These are phyloP conservation scores for Thumatha senex DNA, from an alignment of 2,888 invertebrate species.

Conservation along the genomic window DNA sequence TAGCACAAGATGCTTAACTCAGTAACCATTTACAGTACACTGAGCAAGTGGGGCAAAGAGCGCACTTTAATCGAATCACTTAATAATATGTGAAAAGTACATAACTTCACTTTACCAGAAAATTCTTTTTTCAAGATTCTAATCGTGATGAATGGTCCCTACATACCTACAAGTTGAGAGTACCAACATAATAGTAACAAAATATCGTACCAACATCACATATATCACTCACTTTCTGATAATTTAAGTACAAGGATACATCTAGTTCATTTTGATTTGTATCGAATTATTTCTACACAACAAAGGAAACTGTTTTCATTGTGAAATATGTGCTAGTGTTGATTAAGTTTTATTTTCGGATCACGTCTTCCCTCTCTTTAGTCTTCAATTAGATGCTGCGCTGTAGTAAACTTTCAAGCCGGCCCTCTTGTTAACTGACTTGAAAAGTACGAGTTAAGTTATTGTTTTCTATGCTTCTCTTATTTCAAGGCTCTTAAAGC, in stretches of 20 bases:
- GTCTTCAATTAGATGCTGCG: background rate
- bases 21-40: background rate
- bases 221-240: slow-evolving; percentile 20
- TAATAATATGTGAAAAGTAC: background rate
- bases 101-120: slow-evolving; percentile 1
- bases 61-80: too few species aligned
- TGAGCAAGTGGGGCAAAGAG: too few species aligned
- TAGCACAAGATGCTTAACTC: background rate
- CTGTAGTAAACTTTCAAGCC: background rate
- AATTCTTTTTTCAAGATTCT: slow-evolving; percentile 5
- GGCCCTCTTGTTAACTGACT: background rate
- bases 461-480: too few species aligned
- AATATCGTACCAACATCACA: background rate
- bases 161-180: background rate
- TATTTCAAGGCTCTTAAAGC: too few species aligned
- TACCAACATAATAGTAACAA: background rate
- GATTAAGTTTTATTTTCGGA: slow-evolving; percentile 3
- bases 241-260: slow-evolving; percentile 7
- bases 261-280: slow-evolving; percentile 16
- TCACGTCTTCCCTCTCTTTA: background rate
- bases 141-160: slow-evolving; percentile 5
- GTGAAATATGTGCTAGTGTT: slow-evolving; percentile 12
- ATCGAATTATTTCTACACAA: background rate
- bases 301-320: slow-evolving; percentile 3
- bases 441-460: background rate